Evolutionary conservation across 2,888 invertebrate species (phyloP).

Genomic region (Torymus aiolomorphi): DNA sequence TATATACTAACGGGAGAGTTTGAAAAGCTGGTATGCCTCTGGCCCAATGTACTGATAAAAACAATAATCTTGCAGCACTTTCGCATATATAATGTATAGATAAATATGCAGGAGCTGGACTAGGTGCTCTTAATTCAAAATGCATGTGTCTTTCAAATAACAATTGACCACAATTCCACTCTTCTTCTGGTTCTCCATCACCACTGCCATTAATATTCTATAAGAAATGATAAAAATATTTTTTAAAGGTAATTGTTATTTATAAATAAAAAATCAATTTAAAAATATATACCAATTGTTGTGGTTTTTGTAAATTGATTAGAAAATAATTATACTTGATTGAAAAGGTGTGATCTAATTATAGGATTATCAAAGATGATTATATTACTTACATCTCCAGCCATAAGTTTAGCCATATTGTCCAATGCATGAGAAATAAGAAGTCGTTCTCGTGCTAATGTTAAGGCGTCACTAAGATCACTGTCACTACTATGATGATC

Average conservation of each 20-base stretch:
- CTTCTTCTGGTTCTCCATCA: conserved; percentile 70
- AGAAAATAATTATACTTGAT: too few species aligned
- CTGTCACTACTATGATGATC: conserved; percentile 80
- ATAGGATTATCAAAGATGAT: neutral
- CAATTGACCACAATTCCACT: conserved; percentile 80
- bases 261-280: neutral
- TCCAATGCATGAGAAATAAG: conserved; percentile 86
- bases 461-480: conserved; percentile 80
- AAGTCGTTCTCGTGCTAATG: conserved; percentile 80
- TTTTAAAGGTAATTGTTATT: neutral
- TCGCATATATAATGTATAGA: conserved; percentile 97
- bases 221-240: conserved; percentile 31
- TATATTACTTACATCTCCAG: conserved; percentile 69
- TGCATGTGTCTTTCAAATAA: conserved; percentile 83
- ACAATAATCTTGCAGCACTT: conserved; percentile 93
- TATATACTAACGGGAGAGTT: conserved; percentile 81
- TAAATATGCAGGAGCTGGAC: conserved; percentile 90
- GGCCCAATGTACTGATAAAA: conserved; percentile 93
- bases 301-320: too few species aligned
- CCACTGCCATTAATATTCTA: conserved; percentile 72
- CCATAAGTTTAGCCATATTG: conserved; percentile 80
- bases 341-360: too few species aligned
- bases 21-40: conserved; percentile 89
- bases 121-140: conserved; percentile 87
- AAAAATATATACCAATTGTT: neutral